These are phyloP conservation scores for Sebastes glaucus DNA, from an alignment of 2,797 vertebrate species.

Conservation along the genomic window DNA sequence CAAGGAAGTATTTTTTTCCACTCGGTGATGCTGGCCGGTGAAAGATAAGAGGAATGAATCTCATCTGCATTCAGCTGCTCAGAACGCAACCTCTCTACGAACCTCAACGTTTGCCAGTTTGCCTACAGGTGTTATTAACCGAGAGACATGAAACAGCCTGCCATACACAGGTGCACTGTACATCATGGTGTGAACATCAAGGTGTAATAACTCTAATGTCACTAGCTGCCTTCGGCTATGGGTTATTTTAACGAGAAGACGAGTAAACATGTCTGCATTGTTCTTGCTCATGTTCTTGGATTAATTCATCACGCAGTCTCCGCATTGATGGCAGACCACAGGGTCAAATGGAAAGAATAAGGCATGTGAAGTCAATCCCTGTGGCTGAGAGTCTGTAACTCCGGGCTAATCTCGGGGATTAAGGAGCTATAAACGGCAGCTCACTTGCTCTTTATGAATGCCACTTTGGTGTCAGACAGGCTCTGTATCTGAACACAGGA, in stretches of 20 bases:
- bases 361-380: constrained; percentile 69
- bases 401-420: constrained; percentile 80
- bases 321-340: neutral
- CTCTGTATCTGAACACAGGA: constrained; percentile 50
- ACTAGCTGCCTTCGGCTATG: constrained; percentile 6
- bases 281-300: constrained; percentile 23
- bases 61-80: constrained; percentile 75
- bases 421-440: constrained; percentile 75
- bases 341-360: constrained; percentile 59
- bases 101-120: constrained; percentile 60
- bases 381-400: constrained; percentile 73
- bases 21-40: neutral
- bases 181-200: constrained; percentile 28
- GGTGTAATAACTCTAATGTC: constrained; percentile 25
- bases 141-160: constrained; percentile 61
- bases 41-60: constrained; percentile 47
- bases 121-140: constrained; percentile 64
- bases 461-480: constrained; percentile 57
- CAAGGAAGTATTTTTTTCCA: neutral
- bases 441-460: constrained; percentile 66
- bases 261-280: constrained; percentile 33
- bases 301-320: constrained; percentile 15
- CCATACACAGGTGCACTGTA: constrained; percentile 52
- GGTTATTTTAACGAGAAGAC: constrained; percentile 25
- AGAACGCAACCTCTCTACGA: constrained; percentile 60